Base-by-base conservation (phyloP, 2,888 invertebrate genomes). In the Chesias legatella region DNA sequence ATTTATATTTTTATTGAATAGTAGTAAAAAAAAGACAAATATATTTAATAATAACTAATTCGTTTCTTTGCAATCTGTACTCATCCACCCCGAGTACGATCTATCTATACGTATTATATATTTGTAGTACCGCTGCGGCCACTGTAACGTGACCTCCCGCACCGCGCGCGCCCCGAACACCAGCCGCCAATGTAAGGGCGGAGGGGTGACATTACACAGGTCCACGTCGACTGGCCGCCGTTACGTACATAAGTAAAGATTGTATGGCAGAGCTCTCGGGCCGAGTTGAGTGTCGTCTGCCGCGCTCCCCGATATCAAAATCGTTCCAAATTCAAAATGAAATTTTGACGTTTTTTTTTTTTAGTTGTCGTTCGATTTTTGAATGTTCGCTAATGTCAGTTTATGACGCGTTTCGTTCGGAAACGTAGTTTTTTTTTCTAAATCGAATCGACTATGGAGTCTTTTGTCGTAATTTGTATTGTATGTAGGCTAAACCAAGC, bases 91-190 rank as follows among this genome's bases (percentile, higher is more conserved):
- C 72, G 77, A 62, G 67, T 58, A 72, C 70, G 67, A 66, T 63
- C 66, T 78, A 79, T 75, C 72, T 73, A 79, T 63, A 67, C 56
- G 61, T 73, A 78, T 80, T 84, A 85, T 88, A 82, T 86, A 85
- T 84, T 79, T 78, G 81, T 79, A 77, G 82, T 85, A 84, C 81
- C 84, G 84, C 82, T 79, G 63, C 76, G 79, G 53, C 88, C 83
- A 79, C 58, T 58, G 43, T 54, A 57, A 50, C 57, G 51, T 72
- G 81, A 76, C 60, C 63, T 73, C 67, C 55, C 58, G 51, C 60
- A 66, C 68, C 73, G 75, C 75, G 71, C 75, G 54, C 53, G 42
- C 52, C 44, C 51, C 39, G 46, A 48, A 38, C 59, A 59, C 56
- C 46, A 65, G 63, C 61, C 53, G 56, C 60, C 63, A 43, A 58